These are phyloP conservation scores for Linurgus olivaceus DNA, from an alignment of 2,797 vertebrate genomes.

Conservation along the genomic window DNA sequence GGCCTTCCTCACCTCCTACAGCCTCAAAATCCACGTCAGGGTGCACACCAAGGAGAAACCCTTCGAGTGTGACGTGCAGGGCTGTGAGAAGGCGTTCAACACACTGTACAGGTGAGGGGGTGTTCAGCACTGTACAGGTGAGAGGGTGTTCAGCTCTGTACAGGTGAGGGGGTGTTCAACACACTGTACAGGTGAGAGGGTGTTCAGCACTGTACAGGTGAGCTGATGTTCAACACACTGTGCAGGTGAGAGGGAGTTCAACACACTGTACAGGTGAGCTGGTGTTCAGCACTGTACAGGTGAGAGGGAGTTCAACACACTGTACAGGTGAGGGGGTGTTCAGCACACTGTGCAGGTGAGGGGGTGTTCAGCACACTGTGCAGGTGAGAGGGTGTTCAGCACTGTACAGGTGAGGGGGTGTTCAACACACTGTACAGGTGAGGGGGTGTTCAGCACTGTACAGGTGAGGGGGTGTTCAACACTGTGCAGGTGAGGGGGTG, in stretches of 20 bases:
- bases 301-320: conserved; percentile 95
- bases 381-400: conserved; percentile 91
- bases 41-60: conserved; percentile 99
- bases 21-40: conserved; percentile 96
- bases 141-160: too few relatives aligned
- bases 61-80: conserved; percentile 98
- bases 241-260: conserved; percentile 21
- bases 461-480: conserved; percentile 76
- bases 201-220: conserved; percentile 84
- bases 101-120: conserved; percentile 90
- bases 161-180: conserved; percentile 98
- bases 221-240: conserved; percentile 58
- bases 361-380: conserved; percentile 93
- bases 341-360: conserved; percentile 68
- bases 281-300: conserved; percentile 94
- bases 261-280: conserved; percentile 84
- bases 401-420: conserved; percentile 56
- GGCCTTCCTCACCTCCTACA: conserved; percentile 98
- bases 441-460: conserved; percentile 95
- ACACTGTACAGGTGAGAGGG: conserved; percentile 92
- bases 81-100: conserved; percentile 98
- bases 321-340: conserved; percentile 87
- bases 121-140: conserved; percentile 58
- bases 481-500: conserved; percentile 81
- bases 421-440: conserved; percentile 76